Conservation (phyloP, 2,797 vertebrate genomes). For the Hydrophis major region DNA sequence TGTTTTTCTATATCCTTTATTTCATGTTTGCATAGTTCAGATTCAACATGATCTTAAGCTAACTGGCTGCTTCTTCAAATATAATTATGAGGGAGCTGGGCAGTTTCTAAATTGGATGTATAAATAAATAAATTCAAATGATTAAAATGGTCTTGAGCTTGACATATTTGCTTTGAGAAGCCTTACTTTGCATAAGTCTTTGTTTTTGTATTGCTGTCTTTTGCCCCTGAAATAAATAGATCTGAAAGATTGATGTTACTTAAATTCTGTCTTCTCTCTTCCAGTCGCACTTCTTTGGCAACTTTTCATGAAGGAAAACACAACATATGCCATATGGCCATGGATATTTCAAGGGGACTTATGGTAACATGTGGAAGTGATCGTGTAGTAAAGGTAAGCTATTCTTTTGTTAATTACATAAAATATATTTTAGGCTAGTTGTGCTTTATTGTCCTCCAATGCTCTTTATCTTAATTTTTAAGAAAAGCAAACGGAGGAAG, state of each 20-base stretch:
- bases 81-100: background rate
- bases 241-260: background rate
- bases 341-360: conserved; percentile 90
- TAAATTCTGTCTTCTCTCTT: conserved; percentile 21
- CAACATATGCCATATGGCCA: conserved; percentile 95
- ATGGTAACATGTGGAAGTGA: conserved; percentile 97
- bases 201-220: conserved; percentile 6
- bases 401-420: background rate
- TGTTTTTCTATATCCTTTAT: background rate
- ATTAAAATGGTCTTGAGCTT: background rate
- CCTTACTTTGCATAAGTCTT: conserved; percentile 24
- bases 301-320: conserved; percentile 98
- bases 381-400: conserved; percentile 89
- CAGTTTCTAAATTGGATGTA: background rate
- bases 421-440: background rate
- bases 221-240: background rate
- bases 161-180: conserved; percentile 29
- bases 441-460: background rate
- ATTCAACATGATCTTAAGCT: background rate
- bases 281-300: conserved; percentile 88
- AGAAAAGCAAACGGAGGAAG: background rate
- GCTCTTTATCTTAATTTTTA: background rate
- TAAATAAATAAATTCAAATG: background rate
- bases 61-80: conserved; percentile 31
- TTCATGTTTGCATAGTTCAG: conserved; percentile 18